Evolutionary conservation across 2,113 vertebrate species (phyloP), one percentile per base, ranked within the genome.

Genomic region (Condylura cristata): DNA sequence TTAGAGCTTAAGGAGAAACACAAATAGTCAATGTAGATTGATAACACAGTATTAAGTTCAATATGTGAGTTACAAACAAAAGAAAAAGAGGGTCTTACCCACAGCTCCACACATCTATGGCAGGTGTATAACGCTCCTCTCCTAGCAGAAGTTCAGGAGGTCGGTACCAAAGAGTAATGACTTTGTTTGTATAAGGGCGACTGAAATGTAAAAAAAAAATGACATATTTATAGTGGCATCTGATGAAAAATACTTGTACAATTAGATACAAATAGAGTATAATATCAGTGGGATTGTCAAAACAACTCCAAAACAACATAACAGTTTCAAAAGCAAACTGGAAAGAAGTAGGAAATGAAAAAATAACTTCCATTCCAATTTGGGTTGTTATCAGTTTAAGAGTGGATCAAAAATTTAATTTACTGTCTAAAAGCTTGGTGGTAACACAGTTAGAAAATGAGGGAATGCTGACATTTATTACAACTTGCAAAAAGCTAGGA

Each of bases 61-160:
- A 88, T 2, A 83, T 84, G n/a, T 91, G 39, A 94, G 14, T 89
- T 88, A 89, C 28, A 86, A 65, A 71, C 56, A 89, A 94, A 92
- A 86, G 34, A 95, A 87, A 46, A 28, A 95, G 53, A 94, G 39
- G 60, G 6, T 97, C 99, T 99, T 97, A 99, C 99, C 99, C 99
- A 97, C 99, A 99, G 97, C 99, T 99, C 99, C 99, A 99, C 20
- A 99, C 99, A 39, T 99, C 99, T 53, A 99, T 99, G 96, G 99
- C 99, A 20, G 99, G 99, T n/a, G 99, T 99, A 92, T 99, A 99
- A 75, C 99, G 99, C 93, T 99, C 99, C 96, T 99, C 99, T 34
- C 99, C 99, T 91, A 99, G 98, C 93, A 99, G 99, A 95, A 99
- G 98, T 65, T 99, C 99, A 5, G 99, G 99, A 28, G 99, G 99